A percentile compares a stretch with the other conserved stretches of the same genome.
Conservation (phyloP, 2,797 vertebrate species). For the Hafferia zeledoni region DNA sequence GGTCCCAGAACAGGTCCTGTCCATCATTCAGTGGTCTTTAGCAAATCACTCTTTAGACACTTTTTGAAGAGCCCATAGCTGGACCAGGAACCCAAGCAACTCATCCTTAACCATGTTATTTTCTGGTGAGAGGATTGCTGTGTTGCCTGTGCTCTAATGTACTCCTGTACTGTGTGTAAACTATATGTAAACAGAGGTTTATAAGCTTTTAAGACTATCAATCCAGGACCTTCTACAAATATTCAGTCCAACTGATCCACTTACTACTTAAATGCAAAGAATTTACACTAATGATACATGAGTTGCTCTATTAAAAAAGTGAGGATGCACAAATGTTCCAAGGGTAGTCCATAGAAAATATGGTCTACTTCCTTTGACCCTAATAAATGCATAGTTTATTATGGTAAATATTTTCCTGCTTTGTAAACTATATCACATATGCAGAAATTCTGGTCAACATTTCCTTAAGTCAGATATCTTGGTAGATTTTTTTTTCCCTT, state of each 20-base stretch:
- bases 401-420: neutral
- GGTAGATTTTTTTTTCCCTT: neutral
- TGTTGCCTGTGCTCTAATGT: neutral
- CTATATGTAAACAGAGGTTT: slow-evolving; percentile 35
- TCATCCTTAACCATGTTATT: neutral
- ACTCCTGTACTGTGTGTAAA: neutral
- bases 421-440: neutral
- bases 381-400: neutral
- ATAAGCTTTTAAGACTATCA: slow-evolving; percentile 47
- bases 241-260: neutral
- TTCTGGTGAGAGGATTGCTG: neutral
- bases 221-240: slow-evolving; percentile 2
- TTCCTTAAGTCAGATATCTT: neutral
- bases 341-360: neutral
- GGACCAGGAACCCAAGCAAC: neutral
- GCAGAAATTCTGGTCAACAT: neutral
- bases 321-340: neutral
- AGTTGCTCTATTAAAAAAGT: neutral
- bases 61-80: neutral
- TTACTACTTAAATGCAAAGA: slow-evolving; percentile 5
- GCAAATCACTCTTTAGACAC: neutral
- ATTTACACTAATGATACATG: neutral
- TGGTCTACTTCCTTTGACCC: neutral
- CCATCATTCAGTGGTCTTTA: slow-evolving; percentile 3
- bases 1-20: slow-evolving; percentile 18